Evolutionary conservation across 2,113 vertebrate genomes (phyloP), one percentile per base, ranked within the genome.

Genomic region (Salvator merianae): DNA sequence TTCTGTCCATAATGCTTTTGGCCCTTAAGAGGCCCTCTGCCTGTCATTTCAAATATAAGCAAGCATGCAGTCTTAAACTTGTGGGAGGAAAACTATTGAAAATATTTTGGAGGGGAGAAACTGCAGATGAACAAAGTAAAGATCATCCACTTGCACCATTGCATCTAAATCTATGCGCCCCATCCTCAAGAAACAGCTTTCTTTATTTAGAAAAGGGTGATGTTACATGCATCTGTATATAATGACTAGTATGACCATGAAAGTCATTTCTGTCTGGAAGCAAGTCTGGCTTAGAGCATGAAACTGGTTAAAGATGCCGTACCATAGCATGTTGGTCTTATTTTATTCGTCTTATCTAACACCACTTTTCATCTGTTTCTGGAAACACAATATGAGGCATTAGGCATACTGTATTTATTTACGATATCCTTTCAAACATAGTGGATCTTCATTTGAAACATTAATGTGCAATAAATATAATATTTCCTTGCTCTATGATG

Each of bases 391-490:
- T 30, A 18, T 34, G 47, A 66, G 40, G 36, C 47, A n/a, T 36
- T 28, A 40, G 10, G 32, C 28, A 16, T 12, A 43, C 55, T 20
- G 55, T 34, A 59, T 32, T 43, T 77, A 77, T 84, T 28, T 70
- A n/a, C 28, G 13, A 69, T 40, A 22, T 14, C 10, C 40, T 62
- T 70, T 78, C 69, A 22, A 43, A 43, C 71, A 9, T 32, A 28
- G 30, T 72, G n/a, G 76, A 34, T 71, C 30, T 79, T 38, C 53
- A 70, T 79, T 84, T 84, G 34, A 62, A 78, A 77, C 36, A 59
- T 40, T 77, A 77, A 32, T 70, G 53, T 43, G 47, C 53, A 72
- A 78, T 79, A 71, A 77, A 71, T 22, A 71, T 43, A 81, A 59
- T 32, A 72, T 18, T 43, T 79, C 68, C n/a, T 79, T 72, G 34